phyloP scores from a whole-genome alignment of 2,888 invertebrate genomes.

The Xanthorhoe spadicearia region DNA sequence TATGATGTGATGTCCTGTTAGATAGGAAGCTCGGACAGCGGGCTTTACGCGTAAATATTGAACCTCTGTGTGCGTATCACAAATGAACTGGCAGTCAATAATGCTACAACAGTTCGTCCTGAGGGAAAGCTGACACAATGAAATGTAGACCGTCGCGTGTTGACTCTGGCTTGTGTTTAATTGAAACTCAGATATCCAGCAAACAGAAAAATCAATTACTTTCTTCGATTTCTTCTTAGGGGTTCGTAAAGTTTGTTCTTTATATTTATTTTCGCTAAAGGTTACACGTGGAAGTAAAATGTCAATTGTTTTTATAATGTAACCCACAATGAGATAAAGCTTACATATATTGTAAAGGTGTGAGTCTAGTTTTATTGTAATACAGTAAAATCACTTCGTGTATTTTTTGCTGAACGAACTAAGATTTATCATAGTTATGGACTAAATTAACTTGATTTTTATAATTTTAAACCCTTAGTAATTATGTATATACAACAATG shows the following conservation, averaged over 20 bases:
- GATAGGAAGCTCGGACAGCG: not conserved
- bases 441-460: too few relatives aligned
- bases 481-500: too few relatives aligned
- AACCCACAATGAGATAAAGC: not conserved
- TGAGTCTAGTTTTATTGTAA: too few relatives aligned
- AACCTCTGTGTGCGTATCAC: constrained; percentile 13
- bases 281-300: constrained; percentile 17
- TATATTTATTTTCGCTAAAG: constrained; percentile 16
- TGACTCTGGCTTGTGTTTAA: constrained; percentile 52
- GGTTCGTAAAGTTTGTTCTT: constrained; percentile 6
- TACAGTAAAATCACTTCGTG: too few relatives aligned
- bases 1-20: too few relatives aligned
- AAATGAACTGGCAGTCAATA: constrained; percentile 37
- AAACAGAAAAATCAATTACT: constrained; percentile 50
- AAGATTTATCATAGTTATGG: too few relatives aligned
- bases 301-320: not conserved
- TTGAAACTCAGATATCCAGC: constrained; percentile 48
- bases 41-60: constrained; percentile 8
- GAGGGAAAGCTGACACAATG: constrained; percentile 43
- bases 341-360: not conserved
- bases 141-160: constrained; percentile 45
- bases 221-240: constrained; percentile 12
- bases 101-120: constrained; percentile 47
- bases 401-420: too few relatives aligned
- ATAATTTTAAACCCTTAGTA: too few relatives aligned